These are phyloP conservation scores for Oryzaephilus surinamensis DNA, from an alignment of 1,140 invertebrate genomes.

Conservation along the genomic window DNA sequence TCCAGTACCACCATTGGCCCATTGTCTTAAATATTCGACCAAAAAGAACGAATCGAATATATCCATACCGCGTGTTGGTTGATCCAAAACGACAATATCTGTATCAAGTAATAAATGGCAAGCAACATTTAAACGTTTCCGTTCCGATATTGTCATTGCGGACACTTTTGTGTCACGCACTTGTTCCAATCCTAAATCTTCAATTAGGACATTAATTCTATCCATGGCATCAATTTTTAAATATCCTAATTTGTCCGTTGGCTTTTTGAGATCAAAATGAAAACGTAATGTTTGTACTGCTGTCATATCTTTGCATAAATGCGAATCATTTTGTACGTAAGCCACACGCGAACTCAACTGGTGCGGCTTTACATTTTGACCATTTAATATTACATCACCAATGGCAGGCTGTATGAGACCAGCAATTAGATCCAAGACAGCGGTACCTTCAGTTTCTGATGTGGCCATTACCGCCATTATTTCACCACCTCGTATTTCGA, in stretches of 20 bases:
- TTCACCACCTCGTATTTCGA: constrained; percentile 83
- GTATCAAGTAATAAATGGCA: constrained; percentile 76
- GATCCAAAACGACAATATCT: constrained; percentile 75
- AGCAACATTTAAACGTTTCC: constrained; percentile 72
- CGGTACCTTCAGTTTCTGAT: constrained; percentile 63
- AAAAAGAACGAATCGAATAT: constrained; percentile 94
- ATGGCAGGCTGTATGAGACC: constrained; percentile 55
- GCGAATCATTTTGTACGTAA: constrained; percentile 51
- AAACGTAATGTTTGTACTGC: constrained; percentile 73
- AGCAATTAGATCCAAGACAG: constrained; percentile 70
- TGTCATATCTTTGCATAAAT: constrained; percentile 57
- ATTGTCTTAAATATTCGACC: constrained; percentile 86
- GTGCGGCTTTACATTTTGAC: constrained; percentile 59
- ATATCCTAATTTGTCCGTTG: constrained; percentile 43
- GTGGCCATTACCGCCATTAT: constrained; percentile 84
- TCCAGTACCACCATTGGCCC: constrained; percentile 65
- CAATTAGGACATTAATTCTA: constrained; percentile 69
- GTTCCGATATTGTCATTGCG: constrained; percentile 75
- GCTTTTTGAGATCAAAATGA: constrained; percentile 59
- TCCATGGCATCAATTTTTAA: constrained; percentile 52
- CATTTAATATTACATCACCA: constrained; percentile 79
- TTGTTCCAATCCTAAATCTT: constrained; percentile 81
- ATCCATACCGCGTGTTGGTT: constrained; percentile 86
- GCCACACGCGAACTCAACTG: constrained; percentile 56
- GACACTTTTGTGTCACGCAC: constrained; percentile 68